Evolutionary conservation across 2,113 vertebrate genomes (phyloP), one percentile per base, ranked within the genome.

Genomic region (Protobothrops mucrosquamatus): DNA sequence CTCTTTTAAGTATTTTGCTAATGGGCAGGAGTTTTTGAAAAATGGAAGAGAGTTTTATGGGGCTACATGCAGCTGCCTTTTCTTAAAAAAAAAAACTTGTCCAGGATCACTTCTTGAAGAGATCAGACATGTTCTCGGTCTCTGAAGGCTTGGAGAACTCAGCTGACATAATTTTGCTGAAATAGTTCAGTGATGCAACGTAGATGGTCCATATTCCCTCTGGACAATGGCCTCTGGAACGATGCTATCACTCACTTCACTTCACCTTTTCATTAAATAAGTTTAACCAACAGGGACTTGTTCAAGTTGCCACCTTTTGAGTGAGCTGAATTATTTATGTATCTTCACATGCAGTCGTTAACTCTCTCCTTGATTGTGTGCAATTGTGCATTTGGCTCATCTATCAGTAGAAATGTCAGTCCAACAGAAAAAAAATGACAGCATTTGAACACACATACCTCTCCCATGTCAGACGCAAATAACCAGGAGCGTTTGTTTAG

Each of bases 241-340:
- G 93, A 96, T 94, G 97, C 97, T 98, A 97, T 98, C 98, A 98
- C 96, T 97, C 97, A 97, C 98, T 99, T 98, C 98, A 98, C 97
- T 97, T 96, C 95, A 97, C 97, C 98, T 97, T 96, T 98, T 98
- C 98, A 98, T 98, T 98, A 99, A 99, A 98, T 98, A 98, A 98
- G 97, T 97, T 98, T 98, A 98, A 99, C 98, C 98, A 98, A 98
- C 97, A 98, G 98, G 98, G 98, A 98, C 98, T 98, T 98, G 98
- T 98, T 98, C 97, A 93, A 96, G 97, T 97, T 97, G 89, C 97
- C 97, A 97, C 97, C 97, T 98, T 98, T 97, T 97, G 97, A 98
- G 97, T 97, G 97, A 97, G 92, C 97, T 99, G 97, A 99, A 99
- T 99, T 98, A 99, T 99, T 99, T 98, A 99, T 99, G 97, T 46